A percentile compares a stretch with the other conserved stretches of the same genome.
phyloP scores from a whole-genome alignment of 1,140 invertebrate genomes.

The Caenorhabditis brenneri region DNA sequence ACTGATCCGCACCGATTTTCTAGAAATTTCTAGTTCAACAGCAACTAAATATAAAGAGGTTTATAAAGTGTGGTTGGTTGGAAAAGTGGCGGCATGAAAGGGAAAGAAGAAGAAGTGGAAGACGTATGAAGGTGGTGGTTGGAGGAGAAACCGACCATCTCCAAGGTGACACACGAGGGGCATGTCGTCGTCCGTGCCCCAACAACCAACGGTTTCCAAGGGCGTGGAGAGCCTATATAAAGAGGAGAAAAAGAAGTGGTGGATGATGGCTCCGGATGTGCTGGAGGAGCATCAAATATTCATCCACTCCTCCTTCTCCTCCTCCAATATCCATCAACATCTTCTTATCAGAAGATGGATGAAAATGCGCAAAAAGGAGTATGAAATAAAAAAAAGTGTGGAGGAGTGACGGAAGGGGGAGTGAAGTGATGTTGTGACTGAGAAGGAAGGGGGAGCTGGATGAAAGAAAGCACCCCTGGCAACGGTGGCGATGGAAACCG shows the following conservation, averaged over 20 bases:
- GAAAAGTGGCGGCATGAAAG: background rate
- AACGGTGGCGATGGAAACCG: constrained; percentile 39
- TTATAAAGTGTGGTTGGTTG: background rate
- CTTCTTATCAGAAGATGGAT: background rate
- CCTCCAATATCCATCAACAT: too few species aligned
- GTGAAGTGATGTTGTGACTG: background rate
- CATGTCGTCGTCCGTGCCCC: background rate
- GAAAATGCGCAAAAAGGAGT: background rate
- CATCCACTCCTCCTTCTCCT: too few species aligned
- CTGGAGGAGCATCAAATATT: too few species aligned
- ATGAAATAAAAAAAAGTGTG: background rate
- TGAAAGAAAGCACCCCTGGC: background rate
- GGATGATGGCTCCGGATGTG: background rate
- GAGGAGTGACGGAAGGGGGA: background rate
- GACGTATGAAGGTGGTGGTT: background rate
- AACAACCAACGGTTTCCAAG: constrained; percentile 7
- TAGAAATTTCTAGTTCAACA: too few species aligned
- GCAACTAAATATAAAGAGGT: too few species aligned
- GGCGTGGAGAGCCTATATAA: too few species aligned
- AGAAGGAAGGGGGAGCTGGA: too few species aligned
- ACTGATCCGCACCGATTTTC: too few species aligned
- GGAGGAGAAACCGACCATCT: constrained; percentile 4
- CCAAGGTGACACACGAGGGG: background rate
- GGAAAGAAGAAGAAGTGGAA: background rate
- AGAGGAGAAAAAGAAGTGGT: background rate